These are phyloP conservation scores for Avahi laniger DNA, from an alignment of 2,797 vertebrate genomes.

Conservation along the genomic window DNA sequence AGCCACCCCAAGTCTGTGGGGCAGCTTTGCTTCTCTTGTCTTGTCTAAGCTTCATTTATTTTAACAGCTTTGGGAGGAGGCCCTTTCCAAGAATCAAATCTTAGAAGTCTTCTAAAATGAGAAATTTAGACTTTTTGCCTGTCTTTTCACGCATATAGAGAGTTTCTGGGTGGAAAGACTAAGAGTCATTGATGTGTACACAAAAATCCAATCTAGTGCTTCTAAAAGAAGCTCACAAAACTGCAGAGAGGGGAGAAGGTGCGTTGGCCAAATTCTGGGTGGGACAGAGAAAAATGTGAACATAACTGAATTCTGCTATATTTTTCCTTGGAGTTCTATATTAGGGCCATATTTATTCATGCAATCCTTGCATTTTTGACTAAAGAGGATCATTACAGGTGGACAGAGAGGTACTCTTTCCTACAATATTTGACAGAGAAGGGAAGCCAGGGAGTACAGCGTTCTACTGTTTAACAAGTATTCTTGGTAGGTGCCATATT, in stretches of 20 bases:
- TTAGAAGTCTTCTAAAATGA: background rate
- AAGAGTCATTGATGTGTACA: background rate
- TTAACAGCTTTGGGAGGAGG: background rate
- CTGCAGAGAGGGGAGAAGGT: background rate
- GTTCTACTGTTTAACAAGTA: background rate
- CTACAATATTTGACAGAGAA: background rate
- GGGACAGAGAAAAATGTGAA: background rate
- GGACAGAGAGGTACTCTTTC: background rate
- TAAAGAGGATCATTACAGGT: background rate
- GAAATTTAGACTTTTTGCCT: background rate
- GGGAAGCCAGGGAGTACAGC: background rate
- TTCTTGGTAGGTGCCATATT: background rate
- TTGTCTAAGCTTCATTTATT: background rate
- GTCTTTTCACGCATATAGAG: background rate
- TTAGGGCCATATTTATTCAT: background rate
- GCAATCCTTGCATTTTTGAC: background rate
- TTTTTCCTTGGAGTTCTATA: background rate
- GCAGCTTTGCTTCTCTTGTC: background rate
- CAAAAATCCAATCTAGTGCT: background rate
- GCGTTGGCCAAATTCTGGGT: too few relatives aligned
- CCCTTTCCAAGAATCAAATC: background rate
- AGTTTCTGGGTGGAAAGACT: background rate
- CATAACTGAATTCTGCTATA: too few relatives aligned
- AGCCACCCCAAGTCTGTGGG: background rate
- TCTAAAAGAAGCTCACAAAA: background rate